Evolutionary conservation across 2,797 vertebrate genomes (phyloP), one percentile per base, ranked within the genome.

Genomic region (Epinephelus malabaricus): DNA sequence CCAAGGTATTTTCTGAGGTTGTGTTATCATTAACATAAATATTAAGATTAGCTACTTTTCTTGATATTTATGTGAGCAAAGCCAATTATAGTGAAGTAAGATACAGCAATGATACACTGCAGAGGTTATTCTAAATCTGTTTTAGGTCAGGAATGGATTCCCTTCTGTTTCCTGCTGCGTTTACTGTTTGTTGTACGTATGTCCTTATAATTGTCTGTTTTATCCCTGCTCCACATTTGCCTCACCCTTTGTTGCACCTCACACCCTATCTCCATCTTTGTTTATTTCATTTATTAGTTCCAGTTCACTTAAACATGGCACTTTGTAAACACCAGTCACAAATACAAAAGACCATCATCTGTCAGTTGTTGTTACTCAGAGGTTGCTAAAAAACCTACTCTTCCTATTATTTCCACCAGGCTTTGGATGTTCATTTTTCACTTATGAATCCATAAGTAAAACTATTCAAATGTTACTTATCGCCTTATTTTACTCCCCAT

Each of bases 171-270:
- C 9, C 49, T 59, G 51, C 56, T 54, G 30, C 15, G 40, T 62
- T 34, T 60, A 15, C 13, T 46, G 8, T 21, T 3, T 68, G 23
- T 66, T 51, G 5, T 34, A 13, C 43, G 25, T 34, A 13, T 47
- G 25, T 73, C 45, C 17, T 61, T 55, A 63, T 61, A 54, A 65
- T 49, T 64, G 56, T 69, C 27, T n/a, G 13, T 78, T 65, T 63
- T 69, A 68, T 82, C 51, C 69, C 63, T 73, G 40, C 38, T 74
- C 30, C 51, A 18, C 74, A 38, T 81, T 70, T 67, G 40, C 43
- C 19, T 63, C 63, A 70, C 47, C 66, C 73, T 76, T 64, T 61
- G 38, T 61, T 21, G 45, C 60, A 63, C 25, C 15, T 77, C 54
- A 49, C 30, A 34, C 73, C 55, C 8, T 19, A 12, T 15, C 27